phyloP scores from a whole-genome alignment of 2,797 vertebrate species.

The Micropoecilia bifurca region DNA sequence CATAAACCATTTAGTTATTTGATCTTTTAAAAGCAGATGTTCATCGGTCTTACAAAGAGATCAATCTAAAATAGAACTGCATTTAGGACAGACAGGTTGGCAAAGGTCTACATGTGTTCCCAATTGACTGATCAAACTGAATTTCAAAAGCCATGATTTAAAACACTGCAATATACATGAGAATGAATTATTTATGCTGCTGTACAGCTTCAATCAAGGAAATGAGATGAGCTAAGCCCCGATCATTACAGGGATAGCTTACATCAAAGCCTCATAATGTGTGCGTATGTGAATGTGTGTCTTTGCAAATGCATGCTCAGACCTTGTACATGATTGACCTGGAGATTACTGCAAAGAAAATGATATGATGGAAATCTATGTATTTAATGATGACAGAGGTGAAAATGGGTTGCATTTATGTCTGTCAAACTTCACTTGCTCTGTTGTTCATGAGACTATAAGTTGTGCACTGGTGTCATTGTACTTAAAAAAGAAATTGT shows the following conservation, averaged over 20 bases:
- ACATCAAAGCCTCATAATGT: conserved; percentile 84
- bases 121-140: conserved; percentile 72
- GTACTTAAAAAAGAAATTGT: background rate
- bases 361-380: conserved; percentile 38
- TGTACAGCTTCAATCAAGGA: conserved; percentile 90
- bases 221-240: conserved; percentile 84
- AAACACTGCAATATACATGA: conserved; percentile 89
- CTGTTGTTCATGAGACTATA: background rate
- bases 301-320: conserved; percentile 49
- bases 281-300: conserved; percentile 50
- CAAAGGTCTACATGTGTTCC: conserved; percentile 69
- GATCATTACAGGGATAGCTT: conserved; percentile 80
- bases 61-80: conserved; percentile 36
- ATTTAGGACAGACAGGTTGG: conserved; percentile 48
- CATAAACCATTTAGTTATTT: conserved; percentile 4
- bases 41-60: conserved; percentile 35
- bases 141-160: conserved; percentile 76
- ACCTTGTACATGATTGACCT: conserved; percentile 59
- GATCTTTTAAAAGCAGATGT: conserved; percentile 30
- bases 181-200: conserved; percentile 88
- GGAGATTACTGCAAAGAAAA: conserved; percentile 59
- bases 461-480: background rate
- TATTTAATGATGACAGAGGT: conserved; percentile 50
- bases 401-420: conserved; percentile 24
- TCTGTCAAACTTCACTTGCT: conserved; percentile 33